These are phyloP conservation scores for Eupithecia insigniata DNA, from an alignment of 2,888 invertebrate species.

Conservation along the genomic window DNA sequence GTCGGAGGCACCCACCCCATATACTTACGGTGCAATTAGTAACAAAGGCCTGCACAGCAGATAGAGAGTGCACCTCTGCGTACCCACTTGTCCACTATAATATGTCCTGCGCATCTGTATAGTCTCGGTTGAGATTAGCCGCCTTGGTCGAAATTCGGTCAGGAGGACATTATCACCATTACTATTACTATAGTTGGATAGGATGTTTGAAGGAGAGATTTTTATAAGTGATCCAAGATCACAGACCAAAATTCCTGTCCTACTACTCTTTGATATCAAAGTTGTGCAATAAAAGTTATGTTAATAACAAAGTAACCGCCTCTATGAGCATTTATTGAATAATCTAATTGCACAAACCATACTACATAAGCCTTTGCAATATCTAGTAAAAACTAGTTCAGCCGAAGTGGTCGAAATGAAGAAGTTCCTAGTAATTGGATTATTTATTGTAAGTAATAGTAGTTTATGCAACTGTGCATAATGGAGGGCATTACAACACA, in stretches of 20 bases:
- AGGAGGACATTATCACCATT: too few relatives aligned
- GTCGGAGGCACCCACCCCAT: too few relatives aligned
- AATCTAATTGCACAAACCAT: conserved; percentile 33
- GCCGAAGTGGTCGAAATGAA: conserved; percentile 16
- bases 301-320: conserved; percentile 17
- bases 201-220: neutral
- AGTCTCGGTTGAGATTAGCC: too few relatives aligned
- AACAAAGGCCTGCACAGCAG: too few relatives aligned
- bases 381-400: conserved; percentile 12
- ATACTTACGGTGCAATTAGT: too few relatives aligned
- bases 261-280: neutral
- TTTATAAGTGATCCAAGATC: neutral
- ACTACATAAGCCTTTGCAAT: conserved; percentile 28
- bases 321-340: neutral
- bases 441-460: conserved; percentile 25
- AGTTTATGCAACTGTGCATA: too few relatives aligned
- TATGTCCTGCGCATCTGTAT: too few relatives aligned
- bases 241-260: neutral
- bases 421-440: conserved; percentile 3
- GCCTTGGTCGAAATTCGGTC: too few relatives aligned
- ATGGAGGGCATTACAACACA: too few relatives aligned
- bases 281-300: conserved; percentile 10
- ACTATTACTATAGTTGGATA: neutral
- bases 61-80: too few relatives aligned
- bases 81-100: too few relatives aligned